Conservation (phyloP, 2,888 invertebrate species). For the Choristoneura rosaceana region DNA sequence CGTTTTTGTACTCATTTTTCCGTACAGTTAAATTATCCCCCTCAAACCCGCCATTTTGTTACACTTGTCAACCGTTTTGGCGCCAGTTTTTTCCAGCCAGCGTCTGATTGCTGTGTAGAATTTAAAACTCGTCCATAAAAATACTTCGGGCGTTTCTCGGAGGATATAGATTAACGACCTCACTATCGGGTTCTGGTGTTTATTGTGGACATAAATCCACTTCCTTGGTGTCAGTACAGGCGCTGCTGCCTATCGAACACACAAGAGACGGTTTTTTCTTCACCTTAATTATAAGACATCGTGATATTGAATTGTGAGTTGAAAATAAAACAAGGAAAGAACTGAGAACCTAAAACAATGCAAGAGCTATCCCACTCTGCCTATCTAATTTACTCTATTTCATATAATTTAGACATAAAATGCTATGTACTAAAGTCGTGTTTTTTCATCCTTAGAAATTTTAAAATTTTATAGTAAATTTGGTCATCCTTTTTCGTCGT, state of each 20-base stretch:
- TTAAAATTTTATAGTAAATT: too few relatives aligned
- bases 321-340: too few relatives aligned
- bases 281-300: too few relatives aligned
- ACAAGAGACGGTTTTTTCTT: neutral
- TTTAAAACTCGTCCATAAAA: constrained; percentile 32
- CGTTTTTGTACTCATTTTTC: neutral
- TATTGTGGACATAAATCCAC: constrained; percentile 37
- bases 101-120: neutral
- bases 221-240: constrained; percentile 21
- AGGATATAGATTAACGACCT: constrained; percentile 40
- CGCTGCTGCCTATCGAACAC: neutral
- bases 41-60: neutral
- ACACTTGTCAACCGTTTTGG: neutral
- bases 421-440: too few relatives aligned
- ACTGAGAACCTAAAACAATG: too few relatives aligned
- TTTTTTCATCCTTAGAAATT: too few relatives aligned
- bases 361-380: too few relatives aligned
- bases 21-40: neutral
- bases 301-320: too few relatives aligned
- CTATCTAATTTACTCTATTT: too few relatives aligned
- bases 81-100: constrained; percentile 16
- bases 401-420: too few relatives aligned
- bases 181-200: constrained; percentile 25
- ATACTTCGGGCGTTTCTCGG: constrained; percentile 18
- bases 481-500: too few relatives aligned